phyloP scores from a whole-genome alignment of 2,113 vertebrate genomes.

The Carollia perspicillata region DNA sequence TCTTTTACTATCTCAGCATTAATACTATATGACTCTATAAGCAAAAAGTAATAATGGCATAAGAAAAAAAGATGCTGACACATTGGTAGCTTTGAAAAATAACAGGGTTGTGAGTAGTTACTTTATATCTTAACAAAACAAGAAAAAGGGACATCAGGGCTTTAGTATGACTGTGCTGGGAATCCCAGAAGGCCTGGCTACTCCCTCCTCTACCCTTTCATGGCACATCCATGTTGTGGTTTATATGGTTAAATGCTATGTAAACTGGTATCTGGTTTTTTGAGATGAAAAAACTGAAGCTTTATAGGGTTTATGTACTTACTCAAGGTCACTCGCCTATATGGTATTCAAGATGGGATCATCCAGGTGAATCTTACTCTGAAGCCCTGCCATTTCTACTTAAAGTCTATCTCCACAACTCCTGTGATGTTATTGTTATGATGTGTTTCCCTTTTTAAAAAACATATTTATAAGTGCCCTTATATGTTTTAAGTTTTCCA shows the following conservation, averaged over 20 bases:
- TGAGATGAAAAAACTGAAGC: background rate
- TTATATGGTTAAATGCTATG: background rate
- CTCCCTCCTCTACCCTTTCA: background rate
- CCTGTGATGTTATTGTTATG: background rate
- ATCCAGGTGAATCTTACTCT: background rate
- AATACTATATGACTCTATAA: background rate
- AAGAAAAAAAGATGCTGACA: background rate
- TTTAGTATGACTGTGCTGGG: background rate
- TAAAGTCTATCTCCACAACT: background rate
- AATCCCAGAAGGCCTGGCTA: background rate
- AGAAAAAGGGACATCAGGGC: background rate
- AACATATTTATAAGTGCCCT: background rate
- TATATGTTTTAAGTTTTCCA: background rate
- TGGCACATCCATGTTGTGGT: background rate
- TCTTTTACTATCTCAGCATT: background rate
- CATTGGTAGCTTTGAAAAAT: background rate
- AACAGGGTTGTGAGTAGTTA: background rate
- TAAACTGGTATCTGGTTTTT: background rate
- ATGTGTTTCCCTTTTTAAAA: background rate
- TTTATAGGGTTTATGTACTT: background rate
- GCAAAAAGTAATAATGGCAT: background rate
- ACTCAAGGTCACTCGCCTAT: background rate
- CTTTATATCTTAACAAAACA: background rate
- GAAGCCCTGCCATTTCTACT: background rate
- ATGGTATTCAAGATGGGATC: background rate